These are phyloP conservation scores for Eretmochelys imbricata DNA, from an alignment of 2,113 vertebrate species.

Conservation along the genomic window DNA sequence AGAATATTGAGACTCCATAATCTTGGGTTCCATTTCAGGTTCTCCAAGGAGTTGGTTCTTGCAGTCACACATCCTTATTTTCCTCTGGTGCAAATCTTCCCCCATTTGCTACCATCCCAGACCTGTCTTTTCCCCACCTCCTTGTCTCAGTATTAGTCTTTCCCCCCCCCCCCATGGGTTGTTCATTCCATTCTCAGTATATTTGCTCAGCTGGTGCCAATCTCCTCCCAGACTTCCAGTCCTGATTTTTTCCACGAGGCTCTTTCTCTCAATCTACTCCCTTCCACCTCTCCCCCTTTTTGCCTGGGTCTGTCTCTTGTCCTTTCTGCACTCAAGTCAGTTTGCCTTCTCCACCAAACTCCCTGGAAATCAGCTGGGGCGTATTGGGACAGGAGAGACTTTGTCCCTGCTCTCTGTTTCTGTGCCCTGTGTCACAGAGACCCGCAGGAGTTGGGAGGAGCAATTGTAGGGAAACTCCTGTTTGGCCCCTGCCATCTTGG, in stretches of 20 bases:
- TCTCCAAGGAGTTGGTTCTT: background rate
- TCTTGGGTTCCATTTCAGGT: background rate
- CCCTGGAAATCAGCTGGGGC: background rate
- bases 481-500: background rate
- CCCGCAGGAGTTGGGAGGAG: background rate
- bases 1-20: accelerated
- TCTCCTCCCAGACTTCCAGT: background rate
- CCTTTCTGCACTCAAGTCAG: slow-evolving; percentile 7
- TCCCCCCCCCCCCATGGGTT: background rate
- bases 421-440: background rate
- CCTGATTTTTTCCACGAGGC: background rate
- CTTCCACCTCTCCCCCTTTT: background rate
- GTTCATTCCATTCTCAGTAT: background rate
- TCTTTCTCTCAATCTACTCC: slow-evolving; percentile 4
- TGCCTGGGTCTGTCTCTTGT: background rate
- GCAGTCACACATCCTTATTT: background rate
- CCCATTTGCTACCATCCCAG: background rate
- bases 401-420: background rate
- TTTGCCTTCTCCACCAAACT: background rate
- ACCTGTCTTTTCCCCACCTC: background rate
- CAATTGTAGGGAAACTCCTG: background rate
- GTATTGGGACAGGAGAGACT: background rate
- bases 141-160: background rate
- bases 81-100: background rate
- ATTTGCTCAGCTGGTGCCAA: background rate